Conservation (phyloP, 2,797 vertebrate species). For the Cyclopterus lumpus region DNA sequence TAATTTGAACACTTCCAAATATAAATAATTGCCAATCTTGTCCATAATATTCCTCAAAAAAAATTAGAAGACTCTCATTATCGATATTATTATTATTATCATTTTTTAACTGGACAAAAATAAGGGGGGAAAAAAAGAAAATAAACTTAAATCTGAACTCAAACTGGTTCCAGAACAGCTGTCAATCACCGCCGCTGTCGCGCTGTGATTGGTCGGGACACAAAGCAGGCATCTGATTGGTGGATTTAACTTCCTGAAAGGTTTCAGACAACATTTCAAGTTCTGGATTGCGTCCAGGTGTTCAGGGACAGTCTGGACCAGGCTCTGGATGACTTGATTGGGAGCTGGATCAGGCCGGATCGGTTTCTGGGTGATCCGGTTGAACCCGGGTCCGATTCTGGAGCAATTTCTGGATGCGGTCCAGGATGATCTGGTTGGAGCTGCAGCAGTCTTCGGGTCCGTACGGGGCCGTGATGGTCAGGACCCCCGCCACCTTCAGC, state of each 20-base stretch:
- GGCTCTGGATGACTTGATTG: neutral
- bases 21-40: neutral
- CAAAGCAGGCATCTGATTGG: neutral
- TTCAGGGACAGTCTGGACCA: neutral
- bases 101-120: neutral
- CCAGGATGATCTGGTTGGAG: conserved; percentile 91
- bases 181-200: neutral
- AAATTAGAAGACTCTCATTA: neutral
- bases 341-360: neutral
- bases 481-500: conserved; percentile 87
- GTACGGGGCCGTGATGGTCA: conserved; percentile 89
- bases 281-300: neutral
- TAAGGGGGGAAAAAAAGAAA: neutral
- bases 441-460: conserved; percentile 89
- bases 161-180: neutral
- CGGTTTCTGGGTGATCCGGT: neutral
- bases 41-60: conserved; percentile 1
- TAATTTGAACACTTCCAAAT: neutral
- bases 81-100: neutral
- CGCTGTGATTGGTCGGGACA: neutral
- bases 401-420: conserved; percentile 61
- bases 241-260: neutral
- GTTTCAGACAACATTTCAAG: neutral
- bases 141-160: neutral
- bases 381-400: neutral